Percentiles rank a stretch among this genome's conserved stretches.
Evolutionary conservation across 35 echinoderm and acorn worm species (phyloP).

Genomic region (Acanthaster planci): DNA sequence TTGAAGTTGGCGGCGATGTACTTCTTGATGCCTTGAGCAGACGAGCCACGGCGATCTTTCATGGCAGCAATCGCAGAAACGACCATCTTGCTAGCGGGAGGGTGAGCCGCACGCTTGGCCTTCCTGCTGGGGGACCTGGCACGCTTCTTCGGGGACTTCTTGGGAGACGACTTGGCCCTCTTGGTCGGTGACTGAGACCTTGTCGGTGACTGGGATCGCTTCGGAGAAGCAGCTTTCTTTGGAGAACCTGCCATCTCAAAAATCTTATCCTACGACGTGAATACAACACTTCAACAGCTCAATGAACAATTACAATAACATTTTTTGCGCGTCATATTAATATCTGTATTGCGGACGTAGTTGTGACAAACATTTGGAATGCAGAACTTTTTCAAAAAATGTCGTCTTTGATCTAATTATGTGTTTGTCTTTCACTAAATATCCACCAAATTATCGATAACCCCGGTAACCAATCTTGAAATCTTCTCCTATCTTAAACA

Average conservation of each 20-base stretch:
- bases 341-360: background rate
- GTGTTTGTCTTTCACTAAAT: background rate
- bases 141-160: background rate
- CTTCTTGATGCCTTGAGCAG: conserved; percentile 52
- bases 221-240: conserved; percentile 14
- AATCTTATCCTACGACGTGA: background rate
- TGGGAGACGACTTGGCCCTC: background rate
- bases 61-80: conserved; percentile 42
- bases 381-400: background rate
- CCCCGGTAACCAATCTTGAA: too few relatives aligned
- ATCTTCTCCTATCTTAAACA: background rate
- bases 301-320: too few relatives aligned
- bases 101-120: conserved; percentile 42
- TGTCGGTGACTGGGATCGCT: background rate
- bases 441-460: background rate
- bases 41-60: conserved; percentile 59
- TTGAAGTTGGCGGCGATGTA: conserved; percentile 80
- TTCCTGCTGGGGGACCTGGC: background rate
- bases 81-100: conserved; percentile 47
- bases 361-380: background rate
- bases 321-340: too few relatives aligned
- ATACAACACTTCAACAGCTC: too few relatives aligned
- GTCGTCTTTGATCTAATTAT: background rate
- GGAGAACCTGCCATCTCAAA: background rate
- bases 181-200: conserved; percentile 1